Percentiles rank a stretch among this genome's conserved stretches.
Conservation (phyloP, 2,797 vertebrate species). For the Sebastes hubbsi region DNA sequence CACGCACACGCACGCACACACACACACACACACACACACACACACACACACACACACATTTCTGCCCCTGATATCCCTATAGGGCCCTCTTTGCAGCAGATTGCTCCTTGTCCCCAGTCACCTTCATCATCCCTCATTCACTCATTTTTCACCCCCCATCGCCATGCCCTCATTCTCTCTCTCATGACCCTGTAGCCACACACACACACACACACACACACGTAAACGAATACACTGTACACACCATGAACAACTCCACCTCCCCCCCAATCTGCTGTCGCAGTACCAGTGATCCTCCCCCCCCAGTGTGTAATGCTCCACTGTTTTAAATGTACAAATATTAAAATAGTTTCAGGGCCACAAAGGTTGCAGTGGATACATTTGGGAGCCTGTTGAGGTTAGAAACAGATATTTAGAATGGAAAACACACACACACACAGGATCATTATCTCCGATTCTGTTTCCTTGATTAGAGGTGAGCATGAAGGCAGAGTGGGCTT, state of each 20-base stretch:
- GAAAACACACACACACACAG: conserved; percentile 24
- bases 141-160: conserved; percentile 44
- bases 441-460: conserved; percentile 48
- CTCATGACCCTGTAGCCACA: conserved; percentile 35
- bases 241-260: not conserved
- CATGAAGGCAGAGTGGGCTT: conserved; percentile 54
- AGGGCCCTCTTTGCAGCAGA: conserved; percentile 65
- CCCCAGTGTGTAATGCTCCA: conserved; percentile 10
- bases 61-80: conserved; percentile 47
- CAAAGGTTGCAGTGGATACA: conserved; percentile 23
- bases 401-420: conserved; percentile 22
- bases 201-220: conserved; percentile 18
- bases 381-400: conserved; percentile 24
- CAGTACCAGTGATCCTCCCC: conserved; percentile 30
- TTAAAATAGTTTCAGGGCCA: conserved; percentile 18
- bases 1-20: not conserved
- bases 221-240: not conserved
- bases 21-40: conserved; percentile 20
- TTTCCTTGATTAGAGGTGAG: conserved; percentile 64
- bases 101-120: conserved; percentile 71
- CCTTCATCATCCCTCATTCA: conserved; percentile 72
- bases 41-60: conserved; percentile 18
- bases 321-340: conserved; percentile 48
- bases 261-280: conserved; percentile 33
- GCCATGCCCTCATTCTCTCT: conserved; percentile 44